Base-by-base conservation (phyloP, 1,140 invertebrate genomes). In the Rhyzopertha dominica region DNA sequence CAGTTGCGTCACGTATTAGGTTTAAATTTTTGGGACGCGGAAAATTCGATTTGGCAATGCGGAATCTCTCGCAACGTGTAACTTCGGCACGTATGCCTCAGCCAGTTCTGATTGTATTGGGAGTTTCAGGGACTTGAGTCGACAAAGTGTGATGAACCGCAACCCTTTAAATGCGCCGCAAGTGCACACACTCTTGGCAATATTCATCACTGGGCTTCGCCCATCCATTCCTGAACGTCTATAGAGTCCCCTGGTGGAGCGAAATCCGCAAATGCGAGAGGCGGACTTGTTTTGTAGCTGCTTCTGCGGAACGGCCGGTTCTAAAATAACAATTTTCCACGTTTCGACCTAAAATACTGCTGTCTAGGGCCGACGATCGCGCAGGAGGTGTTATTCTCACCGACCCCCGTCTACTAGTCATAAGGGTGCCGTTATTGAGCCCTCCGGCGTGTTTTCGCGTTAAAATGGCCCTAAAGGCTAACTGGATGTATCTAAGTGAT, bases 261-360 rank as follows among this genome's bases (percentile, higher is more conserved):
- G 38, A 29, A 40, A n/a, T n/a, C n/a, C n/a, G n/a, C n/a, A n/a
- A n/a, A n/a, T n/a, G n/a, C n/a, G n/a, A n/a, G n/a, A n/a, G n/a
- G n/a, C n/a, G n/a, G n/a, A n/a, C n/a, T n/a, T n/a, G n/a, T n/a
- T 40, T 40, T 29, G 31, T 29, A 40, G 38, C 22, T 40, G 22
- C 31, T 40, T 23, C 31, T 40, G 38, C 38, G 31, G 28, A 40
- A 40, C 38, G 25, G 38, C 25, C 18, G 24, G 28, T 25, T 32
- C 40, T 43, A 43, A 43, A 43, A 43, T 43, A 43, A 43, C 41
- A 43, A 43, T 43, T 43, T 43, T n/a, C n/a, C n/a, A n/a, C n/a
- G n/a, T n/a, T n/a, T n/a, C 22, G 19, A 40, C 19, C 12, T 26
- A 17, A 32, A 32, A 30, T 28, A 30, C 24, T 28, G 18, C 29